Evolutionary conservation across 2,888 invertebrate species (phyloP).

Genomic region (Cryptus armator): DNA sequence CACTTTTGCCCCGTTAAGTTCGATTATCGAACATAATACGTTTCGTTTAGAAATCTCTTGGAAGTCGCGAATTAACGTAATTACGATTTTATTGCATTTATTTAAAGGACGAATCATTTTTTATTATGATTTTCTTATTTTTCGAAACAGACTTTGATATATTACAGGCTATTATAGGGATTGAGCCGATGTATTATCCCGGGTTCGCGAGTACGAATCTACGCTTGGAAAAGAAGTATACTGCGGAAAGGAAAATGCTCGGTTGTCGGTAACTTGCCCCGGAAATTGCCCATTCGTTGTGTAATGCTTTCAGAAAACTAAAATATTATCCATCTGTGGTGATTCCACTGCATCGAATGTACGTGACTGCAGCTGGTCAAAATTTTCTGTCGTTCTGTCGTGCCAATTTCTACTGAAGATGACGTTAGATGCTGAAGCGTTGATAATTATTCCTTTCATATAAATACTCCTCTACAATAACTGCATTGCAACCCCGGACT

Average conservation of each 20-base stretch:
- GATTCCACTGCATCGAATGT: background rate
- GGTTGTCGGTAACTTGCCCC: constrained; percentile 46
- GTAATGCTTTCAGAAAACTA: background rate
- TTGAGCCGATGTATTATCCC: constrained; percentile 24
- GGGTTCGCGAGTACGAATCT: background rate
- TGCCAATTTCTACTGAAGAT: background rate
- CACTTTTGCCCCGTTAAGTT: background rate
- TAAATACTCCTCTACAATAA: background rate
- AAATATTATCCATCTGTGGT: background rate
- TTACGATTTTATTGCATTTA: constrained; percentile 29
- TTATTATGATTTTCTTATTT: constrained; percentile 7
- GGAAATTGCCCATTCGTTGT: constrained; percentile 3
- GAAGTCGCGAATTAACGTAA: constrained; percentile 38
- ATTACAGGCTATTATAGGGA: no score
- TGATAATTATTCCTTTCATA: background rate
- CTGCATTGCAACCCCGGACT: background rate
- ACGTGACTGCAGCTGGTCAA: background rate
- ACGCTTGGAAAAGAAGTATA: constrained; percentile 1
- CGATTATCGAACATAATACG: constrained; percentile 41
- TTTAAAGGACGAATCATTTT: constrained; percentile 5
- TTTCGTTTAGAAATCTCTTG: constrained; percentile 43
- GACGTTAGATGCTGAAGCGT: background rate
- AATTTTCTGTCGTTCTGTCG: background rate
- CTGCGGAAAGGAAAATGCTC: constrained; percentile 28
- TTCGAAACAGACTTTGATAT: background rate